Base-by-base conservation (phyloP, 2,888 invertebrate species). In the Caenorhabditis doughertyi region DNA sequence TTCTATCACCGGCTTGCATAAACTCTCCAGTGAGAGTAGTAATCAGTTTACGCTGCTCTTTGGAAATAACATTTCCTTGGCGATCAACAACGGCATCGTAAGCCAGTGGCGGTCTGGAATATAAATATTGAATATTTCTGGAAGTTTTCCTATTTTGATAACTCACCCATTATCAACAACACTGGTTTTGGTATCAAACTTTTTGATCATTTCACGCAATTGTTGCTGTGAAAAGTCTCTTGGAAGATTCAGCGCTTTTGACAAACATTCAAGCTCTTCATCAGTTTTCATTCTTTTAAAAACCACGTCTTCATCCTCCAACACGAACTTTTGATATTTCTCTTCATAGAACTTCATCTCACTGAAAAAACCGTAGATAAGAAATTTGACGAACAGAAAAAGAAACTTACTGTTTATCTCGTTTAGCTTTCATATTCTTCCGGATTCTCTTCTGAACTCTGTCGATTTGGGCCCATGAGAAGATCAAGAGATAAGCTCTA, bases 31-130 rank as follows among this genome's bases (percentile, higher is more conserved):
- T 53, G 11, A 68, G 27, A 0, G 68, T 68, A 2, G 68, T 55
- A 35, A 68, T 55, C 5, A 68, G 27, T 27, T 42, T 35, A 11
- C 68, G 23, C 13, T 68, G 53, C 18, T 68, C 68, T 16, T 27
- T 53, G 18, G 23, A 55, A 42, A 68, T 39, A 3, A 2, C 3
- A 8, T 42, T 32, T n/a, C 68, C 68, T 4, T 53, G 42, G 18
- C 23, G 11, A 18, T 53, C 68, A 18, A 21, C 18, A n/a, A 2
- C 8, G 3, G 47, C n/a, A 16, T 53, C 27, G 55, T 68, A 68
- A n/a, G 16, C 32, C 9, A 42, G 0, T 16, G 5, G 11, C 7
- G 4, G 13, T 11, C 67, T 67, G 67, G n/a, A 51, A 65, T 16
- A 27, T 11, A 16, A 27, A 4, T 7, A 16, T 27, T 27, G 27